Conservation (phyloP, 2,797 vertebrate genomes). For the Synanceia verrucosa region DNA sequence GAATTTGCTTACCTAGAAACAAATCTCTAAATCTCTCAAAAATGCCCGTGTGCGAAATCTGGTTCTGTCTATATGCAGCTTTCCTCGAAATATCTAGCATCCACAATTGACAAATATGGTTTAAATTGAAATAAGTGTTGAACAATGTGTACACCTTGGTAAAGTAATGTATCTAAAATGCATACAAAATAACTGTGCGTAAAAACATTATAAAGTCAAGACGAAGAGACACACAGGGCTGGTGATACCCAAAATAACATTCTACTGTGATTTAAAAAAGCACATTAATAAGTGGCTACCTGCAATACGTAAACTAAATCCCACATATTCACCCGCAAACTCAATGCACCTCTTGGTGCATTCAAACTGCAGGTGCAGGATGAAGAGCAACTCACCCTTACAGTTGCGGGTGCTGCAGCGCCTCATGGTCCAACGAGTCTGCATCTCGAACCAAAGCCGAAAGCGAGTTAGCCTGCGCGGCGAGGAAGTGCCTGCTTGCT, state of each 20-base stretch:
- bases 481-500: slow-evolving; percentile 75
- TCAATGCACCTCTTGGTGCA: neutral
- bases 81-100: neutral
- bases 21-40: neutral
- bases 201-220: neutral
- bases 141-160: neutral
- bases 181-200: neutral
- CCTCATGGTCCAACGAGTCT: slow-evolving; percentile 67
- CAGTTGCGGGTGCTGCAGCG: slow-evolving; percentile 67
- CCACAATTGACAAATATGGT: neutral
- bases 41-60: neutral
- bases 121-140: neutral
- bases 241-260: neutral
- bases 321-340: neutral
- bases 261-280: neutral
- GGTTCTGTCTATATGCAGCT: neutral
- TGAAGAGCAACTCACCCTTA: slow-evolving; percentile 75
- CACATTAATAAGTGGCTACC: neutral
- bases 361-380: neutral
- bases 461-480: slow-evolving; percentile 87
- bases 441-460: slow-evolving; percentile 86
- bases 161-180: neutral
- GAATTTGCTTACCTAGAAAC: neutral
- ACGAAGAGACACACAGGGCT: neutral
- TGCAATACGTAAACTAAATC: neutral